phyloP scores from a whole-genome alignment of 2,797 vertebrate genomes.

The Steatocranus sp. region DNA sequence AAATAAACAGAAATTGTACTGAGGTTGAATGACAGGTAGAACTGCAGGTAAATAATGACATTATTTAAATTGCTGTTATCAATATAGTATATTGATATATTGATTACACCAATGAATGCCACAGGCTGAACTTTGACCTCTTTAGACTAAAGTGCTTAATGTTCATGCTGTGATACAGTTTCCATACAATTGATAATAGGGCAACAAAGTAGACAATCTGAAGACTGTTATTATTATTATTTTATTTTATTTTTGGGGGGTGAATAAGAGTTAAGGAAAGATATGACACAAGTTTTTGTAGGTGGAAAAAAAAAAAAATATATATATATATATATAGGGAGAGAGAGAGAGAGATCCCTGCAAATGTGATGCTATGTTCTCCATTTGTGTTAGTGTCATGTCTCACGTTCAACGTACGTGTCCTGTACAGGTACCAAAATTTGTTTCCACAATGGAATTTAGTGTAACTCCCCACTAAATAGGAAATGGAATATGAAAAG shows the following conservation, averaged over 20 bases:
- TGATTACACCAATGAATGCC: neutral
- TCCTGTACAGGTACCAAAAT: neutral
- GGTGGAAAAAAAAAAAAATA: no score
- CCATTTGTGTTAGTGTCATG: neutral
- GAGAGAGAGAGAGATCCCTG: no score
- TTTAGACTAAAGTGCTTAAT: neutral
- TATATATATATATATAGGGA: no score
- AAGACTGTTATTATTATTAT: neutral
- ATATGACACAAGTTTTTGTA: neutral
- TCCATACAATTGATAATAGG: neutral
- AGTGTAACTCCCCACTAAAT: neutral
- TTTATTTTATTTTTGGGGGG: accelerated
- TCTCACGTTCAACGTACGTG: neutral
- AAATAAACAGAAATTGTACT: neutral
- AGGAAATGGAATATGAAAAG: neutral
- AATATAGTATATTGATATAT: neutral
- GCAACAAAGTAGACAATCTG: neutral
- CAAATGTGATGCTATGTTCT: neutral
- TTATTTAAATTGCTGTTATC: neutral
- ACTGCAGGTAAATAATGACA: neutral
- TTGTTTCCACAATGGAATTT: neutral
- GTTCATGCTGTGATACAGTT: neutral
- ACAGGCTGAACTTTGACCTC: neutral
- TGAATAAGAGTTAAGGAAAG: neutral
- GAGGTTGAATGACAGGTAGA: neutral